Percentiles rank a stretch among this genome's conserved stretches.
Conservation (phyloP, 2,797 vertebrate genomes). For the Paratrypauchen microcephalus region DNA sequence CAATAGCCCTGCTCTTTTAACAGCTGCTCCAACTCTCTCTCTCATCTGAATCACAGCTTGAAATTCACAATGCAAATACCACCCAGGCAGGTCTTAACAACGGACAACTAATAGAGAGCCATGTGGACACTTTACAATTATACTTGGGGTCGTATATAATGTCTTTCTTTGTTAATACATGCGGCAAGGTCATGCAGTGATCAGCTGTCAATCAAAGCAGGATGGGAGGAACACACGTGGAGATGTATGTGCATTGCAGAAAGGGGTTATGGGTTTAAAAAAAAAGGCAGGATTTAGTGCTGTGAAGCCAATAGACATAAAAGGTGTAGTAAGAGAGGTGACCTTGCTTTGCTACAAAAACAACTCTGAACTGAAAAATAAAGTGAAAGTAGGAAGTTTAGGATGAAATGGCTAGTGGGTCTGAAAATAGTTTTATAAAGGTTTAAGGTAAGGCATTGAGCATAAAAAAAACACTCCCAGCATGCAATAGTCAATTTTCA, state of each 20-base stretch:
- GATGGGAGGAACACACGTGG: conserved; percentile 23
- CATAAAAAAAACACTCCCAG: neutral
- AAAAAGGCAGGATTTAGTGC: conserved; percentile 22
- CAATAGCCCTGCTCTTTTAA: conserved; percentile 21
- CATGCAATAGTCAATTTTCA: neutral
- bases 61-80: conserved; percentile 27
- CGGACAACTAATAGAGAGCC: conserved; percentile 13
- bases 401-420: neutral
- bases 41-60: conserved; percentile 15
- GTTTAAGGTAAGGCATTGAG: neutral
- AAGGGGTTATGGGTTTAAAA: conserved; percentile 8
- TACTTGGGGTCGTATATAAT: conserved; percentile 2
- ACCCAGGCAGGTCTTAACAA: conserved; percentile 11
- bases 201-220: conserved; percentile 53
- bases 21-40: conserved; percentile 6
- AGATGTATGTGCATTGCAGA: conserved; percentile 12
- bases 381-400: conserved; percentile 27
- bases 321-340: conserved; percentile 43
- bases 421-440: neutral
- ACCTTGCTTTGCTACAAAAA: conserved; percentile 51
- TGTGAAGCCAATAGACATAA: conserved; percentile 31
- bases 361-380: conserved; percentile 50
- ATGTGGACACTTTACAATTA: conserved; percentile 22
- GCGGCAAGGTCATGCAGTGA: conserved; percentile 52
- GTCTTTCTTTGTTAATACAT: neutral